Percentiles rank a stretch among this genome's conserved stretches.
These are phyloP conservation scores for Athalia rosae DNA, from an alignment of 2,888 invertebrate species.

Conservation along the genomic window DNA sequence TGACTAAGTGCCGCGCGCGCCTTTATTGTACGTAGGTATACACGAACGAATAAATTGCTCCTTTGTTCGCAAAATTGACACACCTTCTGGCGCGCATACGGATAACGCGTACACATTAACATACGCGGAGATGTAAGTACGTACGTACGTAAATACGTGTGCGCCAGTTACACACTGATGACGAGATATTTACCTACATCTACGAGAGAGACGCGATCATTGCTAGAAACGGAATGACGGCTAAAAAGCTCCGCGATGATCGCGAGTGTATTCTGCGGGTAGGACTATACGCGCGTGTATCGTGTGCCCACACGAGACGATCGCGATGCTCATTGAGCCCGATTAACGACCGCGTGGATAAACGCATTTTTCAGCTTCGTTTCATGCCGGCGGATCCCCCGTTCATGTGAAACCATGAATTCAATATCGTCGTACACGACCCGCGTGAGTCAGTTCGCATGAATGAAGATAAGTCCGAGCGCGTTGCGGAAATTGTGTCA, in stretches of 20 bases:
- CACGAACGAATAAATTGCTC: not conserved
- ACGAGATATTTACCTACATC: not conserved
- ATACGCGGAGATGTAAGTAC: not conserved
- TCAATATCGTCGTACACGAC: not conserved
- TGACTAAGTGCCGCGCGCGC: conserved; percentile 6
- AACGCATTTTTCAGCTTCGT: not conserved
- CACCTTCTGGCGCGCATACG: conserved; percentile 17
- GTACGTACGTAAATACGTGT: not conserved
- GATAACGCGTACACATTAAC: not conserved
- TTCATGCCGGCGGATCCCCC: not conserved
- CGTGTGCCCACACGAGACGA: conserved; percentile 11
- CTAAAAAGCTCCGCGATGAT: conserved; percentile 20
- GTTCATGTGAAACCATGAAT: not conserved
- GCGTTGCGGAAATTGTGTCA: not conserved
- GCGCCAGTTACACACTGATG: not conserved
- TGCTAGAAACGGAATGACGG: not conserved
- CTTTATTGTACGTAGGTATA: not conserved
- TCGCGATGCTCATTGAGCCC: conserved; percentile 12
- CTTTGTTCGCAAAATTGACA: conserved; percentile 38
- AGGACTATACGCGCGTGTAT: not conserved
- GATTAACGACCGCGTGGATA: conserved; percentile 23
- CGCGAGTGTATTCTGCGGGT: not conserved
- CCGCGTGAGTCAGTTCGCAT: not conserved
- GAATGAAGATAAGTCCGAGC: not conserved
- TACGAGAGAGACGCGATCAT: not conserved